These are phyloP conservation scores for Perognathus longimembris DNA, from an alignment of 2,113 vertebrate genomes.

Conservation along the genomic window DNA sequence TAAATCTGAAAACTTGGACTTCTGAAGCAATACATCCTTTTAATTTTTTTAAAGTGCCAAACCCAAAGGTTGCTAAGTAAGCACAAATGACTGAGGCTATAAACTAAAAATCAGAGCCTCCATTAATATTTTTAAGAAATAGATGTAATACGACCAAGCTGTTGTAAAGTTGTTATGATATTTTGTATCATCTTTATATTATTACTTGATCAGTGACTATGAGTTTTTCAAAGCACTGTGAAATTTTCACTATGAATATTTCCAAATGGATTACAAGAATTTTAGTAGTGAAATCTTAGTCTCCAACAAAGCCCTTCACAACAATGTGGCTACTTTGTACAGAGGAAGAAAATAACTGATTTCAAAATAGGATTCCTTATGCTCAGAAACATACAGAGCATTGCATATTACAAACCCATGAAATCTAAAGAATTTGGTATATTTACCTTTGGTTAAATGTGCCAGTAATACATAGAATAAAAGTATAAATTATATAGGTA, in stretches of 20 bases:
- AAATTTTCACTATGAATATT: neutral
- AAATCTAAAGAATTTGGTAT: neutral
- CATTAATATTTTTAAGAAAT: conserved; percentile 1
- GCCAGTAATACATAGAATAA: neutral
- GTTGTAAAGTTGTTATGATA: neutral
- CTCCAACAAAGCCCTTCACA: neutral
- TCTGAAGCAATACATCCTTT: neutral
- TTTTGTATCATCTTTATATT: conserved; percentile 1
- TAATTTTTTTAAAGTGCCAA: conserved; percentile 36
- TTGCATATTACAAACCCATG: neutral
- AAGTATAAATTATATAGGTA: neutral
- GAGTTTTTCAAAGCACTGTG: neutral
- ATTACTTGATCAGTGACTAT: neutral
- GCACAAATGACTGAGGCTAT: neutral
- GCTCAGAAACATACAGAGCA: neutral
- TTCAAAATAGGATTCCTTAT: neutral
- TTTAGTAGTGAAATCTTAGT: neutral
- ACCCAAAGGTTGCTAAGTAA: conserved; percentile 1
- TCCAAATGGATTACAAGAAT: neutral
- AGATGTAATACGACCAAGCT: neutral
- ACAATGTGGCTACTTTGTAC: neutral
- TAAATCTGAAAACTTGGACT: conserved; percentile 38
- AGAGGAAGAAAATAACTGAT: neutral
- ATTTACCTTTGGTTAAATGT: neutral
- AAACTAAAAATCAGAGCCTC: neutral